phyloP scores from a whole-genome alignment of 2,888 invertebrate genomes.

The Leucophenga montana region DNA sequence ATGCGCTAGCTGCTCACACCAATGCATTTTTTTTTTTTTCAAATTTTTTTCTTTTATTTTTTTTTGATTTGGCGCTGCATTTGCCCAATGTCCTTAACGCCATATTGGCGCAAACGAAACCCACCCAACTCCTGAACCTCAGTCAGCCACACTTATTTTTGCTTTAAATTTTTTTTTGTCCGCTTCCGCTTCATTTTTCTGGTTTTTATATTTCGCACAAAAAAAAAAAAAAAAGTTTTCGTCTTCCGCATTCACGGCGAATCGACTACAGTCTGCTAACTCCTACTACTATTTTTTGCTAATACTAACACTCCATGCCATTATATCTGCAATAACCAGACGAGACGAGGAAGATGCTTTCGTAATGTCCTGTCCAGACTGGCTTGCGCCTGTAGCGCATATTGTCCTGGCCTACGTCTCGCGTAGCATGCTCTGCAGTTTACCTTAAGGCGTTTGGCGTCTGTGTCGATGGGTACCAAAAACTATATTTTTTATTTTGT shows the following conservation, averaged over 20 bases:
- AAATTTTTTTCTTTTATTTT: slow-evolving; percentile 41
- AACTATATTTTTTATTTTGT: slow-evolving; percentile 41
- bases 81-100: slow-evolving; percentile 62
- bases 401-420: background rate
- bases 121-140: slow-evolving; percentile 5
- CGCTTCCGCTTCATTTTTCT: slow-evolving; percentile 59
- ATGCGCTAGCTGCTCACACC: slow-evolving; percentile 32
- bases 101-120: slow-evolving; percentile 50
- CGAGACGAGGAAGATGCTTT: slow-evolving; percentile 21
- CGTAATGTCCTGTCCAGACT: slow-evolving; percentile 20
- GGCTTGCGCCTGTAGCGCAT: background rate
- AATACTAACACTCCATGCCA: background rate
- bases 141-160: slow-evolving; percentile 19
- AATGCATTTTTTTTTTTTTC: slow-evolving; percentile 44
- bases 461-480: background rate
- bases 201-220: slow-evolving; percentile 39
- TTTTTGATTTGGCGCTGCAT: slow-evolving; percentile 48
- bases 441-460: slow-evolving; percentile 25
- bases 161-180: slow-evolving; percentile 61
- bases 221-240: slow-evolving; percentile 6
- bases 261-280: too few species aligned
- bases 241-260: too few species aligned
- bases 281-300: too few species aligned
- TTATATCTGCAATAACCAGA: too few species aligned
- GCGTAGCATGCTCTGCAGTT: background rate